Base-by-base conservation (phyloP, 2,113 vertebrate genomes). In the Struthidea cinerea region DNA sequence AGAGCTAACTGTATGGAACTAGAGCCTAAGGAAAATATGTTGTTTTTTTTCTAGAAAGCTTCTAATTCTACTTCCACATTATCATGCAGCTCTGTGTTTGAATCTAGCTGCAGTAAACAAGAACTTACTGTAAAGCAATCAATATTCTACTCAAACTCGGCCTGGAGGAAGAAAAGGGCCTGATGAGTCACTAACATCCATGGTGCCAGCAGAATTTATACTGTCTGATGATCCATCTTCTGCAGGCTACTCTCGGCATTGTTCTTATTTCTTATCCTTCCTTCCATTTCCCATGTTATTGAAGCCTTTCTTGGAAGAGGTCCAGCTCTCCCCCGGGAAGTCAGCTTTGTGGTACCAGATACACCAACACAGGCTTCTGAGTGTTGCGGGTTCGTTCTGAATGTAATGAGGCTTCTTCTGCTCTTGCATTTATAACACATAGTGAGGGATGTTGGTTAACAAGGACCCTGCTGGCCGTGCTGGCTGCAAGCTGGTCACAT, bases 191-290 rank as follows among this genome's bases (percentile, higher is more conserved):
- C 74, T 96, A 77, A 67, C 23, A 80, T 95, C 53, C 18, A 1
- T 17, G 32, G 50, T 94, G 71, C 90, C 82, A 75, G 68, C 35
- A 92, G 46, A 91, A 94, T 93, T 96, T 81, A n/a, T 21, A 15
- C 71, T 91, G 39, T 86, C 89, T 86, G 83, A 71, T 71, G 44
- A 92, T 88, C 88, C 56, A 41, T 93, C 60, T 94, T 91, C 64
- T 60, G 22, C 68, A 78, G 84, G 42, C 84, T 89, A 82, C 82
- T 83, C 33, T 84, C 63, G 42, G 83, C 18, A 28, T 55, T 94
- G 84, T 52, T 89, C 73, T 55, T 53, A 26, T 93, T 87, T 87
- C 63, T 83, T 83, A 74, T 50, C 42, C 33, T 91, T 91, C 39
- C 50, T 83, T 90, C 47, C 68, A 93, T 91, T 89, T 96, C 79